Evolutionary conservation across 2,888 invertebrate genomes (phyloP), one percentile per base, ranked within the genome.

Genomic region (Tetragonula carbonaria): DNA sequence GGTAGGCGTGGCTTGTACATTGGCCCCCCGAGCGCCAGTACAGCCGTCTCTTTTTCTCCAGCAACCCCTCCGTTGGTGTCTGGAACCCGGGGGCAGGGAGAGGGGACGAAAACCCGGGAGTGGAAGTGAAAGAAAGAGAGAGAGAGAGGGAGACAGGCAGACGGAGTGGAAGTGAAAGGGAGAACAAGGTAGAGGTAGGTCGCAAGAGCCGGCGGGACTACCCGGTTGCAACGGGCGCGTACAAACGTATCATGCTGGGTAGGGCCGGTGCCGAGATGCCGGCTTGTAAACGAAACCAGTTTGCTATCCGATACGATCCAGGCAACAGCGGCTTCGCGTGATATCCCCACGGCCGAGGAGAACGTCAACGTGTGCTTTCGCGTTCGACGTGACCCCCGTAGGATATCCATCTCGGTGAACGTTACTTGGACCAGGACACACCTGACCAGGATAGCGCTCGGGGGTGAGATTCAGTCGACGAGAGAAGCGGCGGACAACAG

Each of bases 251-350:
- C 94, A 94, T 94, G 94, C 92, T 91, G 94, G 94, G 94, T 93
- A 94, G 94, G 94, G 93, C 94, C 92, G 94, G 93, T 93, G 92
- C 93, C 90, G 94, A 93, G 94, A 94, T 94, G 94, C 93, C 93
- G 94, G 92, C 92, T 94, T 94, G 94, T 94, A 94, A 94, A 91
- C 93, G 94, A 94, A 94, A 94, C 94, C 94, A 94, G 94, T 94
- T 94, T 94, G 94, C 94, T 93, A 94, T 94, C 92, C 94, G 94
- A 94, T 94, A 93, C 94, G 94, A 94, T 93, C 94, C 94, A 94
- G 93, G 94, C 93, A 94, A 93, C 93, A 94, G 92, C 91, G 86
- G 91, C 90, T 87, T 90, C 90, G 90, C 90, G 92, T 90, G 90
- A 91, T 91, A 90, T 90, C 89, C 87, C 90, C 89, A 87, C 89